Percentiles rank a stretch among this genome's conserved stretches.
These are phyloP conservation scores for Botia kubotai DNA, from an alignment of 2,797 vertebrate species.

Conservation along the genomic window DNA sequence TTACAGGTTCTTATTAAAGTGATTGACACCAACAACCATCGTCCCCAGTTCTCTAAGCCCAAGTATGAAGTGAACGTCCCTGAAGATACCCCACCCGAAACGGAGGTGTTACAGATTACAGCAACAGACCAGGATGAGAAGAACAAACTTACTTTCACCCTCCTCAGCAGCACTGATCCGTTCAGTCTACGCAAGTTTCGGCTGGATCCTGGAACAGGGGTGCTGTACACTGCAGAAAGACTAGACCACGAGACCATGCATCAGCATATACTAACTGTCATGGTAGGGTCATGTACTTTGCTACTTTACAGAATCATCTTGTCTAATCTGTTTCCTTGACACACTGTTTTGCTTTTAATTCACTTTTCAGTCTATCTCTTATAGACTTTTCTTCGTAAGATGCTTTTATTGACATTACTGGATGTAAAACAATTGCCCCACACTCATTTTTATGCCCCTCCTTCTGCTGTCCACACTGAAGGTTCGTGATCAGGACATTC, in stretches of 20 bases:
- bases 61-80: slow-evolving; percentile 88
- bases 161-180: slow-evolving; percentile 93
- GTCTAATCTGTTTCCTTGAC: slow-evolving; percentile 42
- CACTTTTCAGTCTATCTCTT: too few relatives aligned
- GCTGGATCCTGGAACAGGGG: slow-evolving; percentile 90
- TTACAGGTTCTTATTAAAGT: slow-evolving; percentile 92
- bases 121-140: slow-evolving; percentile 94
- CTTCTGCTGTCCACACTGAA: slow-evolving; percentile 60
- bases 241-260: slow-evolving; percentile 94
- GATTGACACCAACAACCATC: slow-evolving; percentile 98
- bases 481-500: slow-evolving; percentile 98
- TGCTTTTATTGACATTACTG: slow-evolving; percentile 10
- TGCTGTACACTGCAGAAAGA: slow-evolving; percentile 85
- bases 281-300: slow-evolving; percentile 78
- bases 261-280: slow-evolving; percentile 91
- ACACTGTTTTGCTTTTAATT: background rate
- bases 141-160: slow-evolving; percentile 94
- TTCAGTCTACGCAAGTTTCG: slow-evolving; percentile 93
- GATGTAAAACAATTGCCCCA: slow-evolving; percentile 1
- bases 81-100: slow-evolving; percentile 86
- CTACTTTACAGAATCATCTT: background rate
- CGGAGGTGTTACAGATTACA: slow-evolving; percentile 89
- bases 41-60: slow-evolving; percentile 89
- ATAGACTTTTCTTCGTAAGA: slow-evolving; percentile 13
- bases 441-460: background rate